Evolutionary conservation across 2,113 vertebrate species (phyloP), one percentile per base, ranked within the genome.

Genomic region (Chunga burmeisteri): DNA sequence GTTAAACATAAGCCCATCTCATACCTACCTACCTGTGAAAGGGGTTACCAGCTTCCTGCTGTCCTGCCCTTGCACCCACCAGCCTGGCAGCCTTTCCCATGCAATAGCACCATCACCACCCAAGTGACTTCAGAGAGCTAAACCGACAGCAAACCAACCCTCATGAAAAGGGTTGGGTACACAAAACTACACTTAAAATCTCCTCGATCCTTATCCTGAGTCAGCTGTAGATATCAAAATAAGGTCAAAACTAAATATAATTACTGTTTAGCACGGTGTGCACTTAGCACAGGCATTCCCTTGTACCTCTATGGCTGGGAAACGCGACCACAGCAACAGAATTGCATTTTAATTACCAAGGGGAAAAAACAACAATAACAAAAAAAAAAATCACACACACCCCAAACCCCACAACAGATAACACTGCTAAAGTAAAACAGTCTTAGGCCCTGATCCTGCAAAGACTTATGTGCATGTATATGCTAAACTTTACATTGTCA

Each of bases 221-320:
- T 65, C 80, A 94, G 83, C 89, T 75, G 67, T 52, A 86, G 65
- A 47, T 47, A 84, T 13, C 79, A 78, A 96, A 85, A 89, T 56
- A 78, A 93, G 83, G 62, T 40, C 23, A 84, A 89, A 92, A 91
- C 84, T 63, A 93, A 92, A 84, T 79, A 85, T 78, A 88, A 63
- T 75, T 89, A 72, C 75, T 23, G 12, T 63, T 95, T 68, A 81
- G 62, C n/a, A 36, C 50, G 13, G 53, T n/a, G 32, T 84, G 77
- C 78, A 20, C 90, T 94, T 78, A 96, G 81, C 84, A 82, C 44
- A 79, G 58, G 23, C 70, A 46, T 17, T 81, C 77, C 52, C 70
- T 91, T 91, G 78, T 75, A 56, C 49, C 46, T 87, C 70, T 75
- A 3, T 66, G 88, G n/a, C 56, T n/a, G 58, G 52, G 55, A 87